Evolutionary conservation across 2,888 invertebrate species (phyloP), one percentile per base, ranked within the genome.

Genomic region (Euproctis similis): DNA sequence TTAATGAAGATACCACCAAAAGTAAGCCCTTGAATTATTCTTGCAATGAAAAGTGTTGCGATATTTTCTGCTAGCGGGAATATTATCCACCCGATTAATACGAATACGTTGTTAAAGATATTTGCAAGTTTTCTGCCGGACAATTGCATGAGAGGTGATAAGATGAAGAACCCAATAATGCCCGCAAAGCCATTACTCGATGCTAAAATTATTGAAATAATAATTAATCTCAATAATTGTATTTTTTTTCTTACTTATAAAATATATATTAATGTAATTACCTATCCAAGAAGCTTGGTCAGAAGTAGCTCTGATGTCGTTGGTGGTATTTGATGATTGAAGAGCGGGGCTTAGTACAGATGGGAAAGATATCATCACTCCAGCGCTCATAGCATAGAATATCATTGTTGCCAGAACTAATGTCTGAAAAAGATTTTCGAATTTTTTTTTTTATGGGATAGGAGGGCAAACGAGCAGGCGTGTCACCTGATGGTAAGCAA

Each of bases 201-300:
- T 10, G 10, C 21, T 21, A 11, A 8, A 21, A 11, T n/a, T n/a
- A n/a, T n/a, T n/a, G n/a, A n/a, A n/a, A n/a, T n/a, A n/a, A n/a
- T n/a, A n/a, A n/a, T n/a, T n/a, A n/a, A n/a, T n/a, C n/a, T n/a
- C n/a, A n/a, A n/a, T n/a, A n/a, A n/a, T n/a, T n/a, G n/a, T n/a
- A n/a, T n/a, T n/a, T n/a, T n/a, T n/a, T n/a, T n/a, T n/a, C n/a
- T n/a, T n/a, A n/a, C n/a, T n/a, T n/a, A n/a, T n/a, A n/a, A n/a
- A n/a, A n/a, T n/a, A n/a, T n/a, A n/a, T n/a, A n/a, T n/a, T n/a
- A n/a, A n/a, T n/a, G n/a, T n/a, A n/a, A n/a, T 49, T 44, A 68
- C 69, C 53, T 12, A 68, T 54, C 65, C 63, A 68, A 2, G 65
- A 59, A 7, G 59, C 59, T 25, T 66, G 43, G 5, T 46, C 42